A percentile compares a stretch with the other conserved stretches of the same genome.
Evolutionary conservation across 2,888 invertebrate species (phyloP).

Genomic region (Cerastoderma edule): DNA sequence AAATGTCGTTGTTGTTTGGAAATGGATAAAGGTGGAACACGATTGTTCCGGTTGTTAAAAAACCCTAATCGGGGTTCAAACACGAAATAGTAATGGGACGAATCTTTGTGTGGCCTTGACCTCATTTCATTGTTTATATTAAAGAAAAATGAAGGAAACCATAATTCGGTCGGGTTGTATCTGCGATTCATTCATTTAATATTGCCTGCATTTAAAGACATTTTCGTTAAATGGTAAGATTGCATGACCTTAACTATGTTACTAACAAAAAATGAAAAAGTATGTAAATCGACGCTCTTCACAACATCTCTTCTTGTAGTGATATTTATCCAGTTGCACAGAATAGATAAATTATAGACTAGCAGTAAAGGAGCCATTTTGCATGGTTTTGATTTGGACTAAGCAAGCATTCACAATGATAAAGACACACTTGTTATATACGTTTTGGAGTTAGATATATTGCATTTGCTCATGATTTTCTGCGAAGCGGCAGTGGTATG

Average conservation of each 20-base stretch:
- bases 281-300: not conserved
- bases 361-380: not conserved
- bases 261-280: not conserved
- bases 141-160: slow-evolving; percentile 20
- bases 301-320: not conserved
- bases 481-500: not conserved
- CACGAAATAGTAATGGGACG: no score
- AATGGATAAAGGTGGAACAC: no score
- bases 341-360: not conserved
- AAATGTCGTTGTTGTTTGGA: no score
- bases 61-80: no score
- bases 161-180: not conserved
- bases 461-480: not conserved
- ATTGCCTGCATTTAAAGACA: no score
- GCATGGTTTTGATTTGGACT: no score
- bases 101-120: slow-evolving; percentile 26
- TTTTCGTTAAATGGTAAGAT: not conserved
- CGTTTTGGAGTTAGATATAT: no score
- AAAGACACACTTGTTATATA: not conserved
- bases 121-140: slow-evolving; percentile 4
- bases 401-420: not conserved
- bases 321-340: not conserved
- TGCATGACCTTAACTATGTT: not conserved
- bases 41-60: no score
- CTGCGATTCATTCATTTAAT: not conserved